Evolutionary conservation across 2,797 vertebrate genomes (phyloP), one percentile per base, ranked within the genome.

Genomic region (Lepidocolaptes lacrymiger): DNA sequence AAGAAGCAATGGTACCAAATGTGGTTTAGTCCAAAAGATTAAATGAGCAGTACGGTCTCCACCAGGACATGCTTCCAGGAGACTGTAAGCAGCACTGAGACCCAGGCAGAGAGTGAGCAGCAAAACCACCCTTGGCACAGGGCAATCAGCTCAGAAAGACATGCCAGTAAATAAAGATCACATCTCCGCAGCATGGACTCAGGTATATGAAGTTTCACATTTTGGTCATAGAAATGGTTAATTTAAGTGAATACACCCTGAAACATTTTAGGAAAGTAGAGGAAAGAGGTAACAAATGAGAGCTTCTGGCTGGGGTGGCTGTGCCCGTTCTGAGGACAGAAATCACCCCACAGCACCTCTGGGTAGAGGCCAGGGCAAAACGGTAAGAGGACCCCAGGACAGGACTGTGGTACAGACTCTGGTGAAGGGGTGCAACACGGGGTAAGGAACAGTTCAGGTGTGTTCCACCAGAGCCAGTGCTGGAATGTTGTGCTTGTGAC

Each of bases 141-240:
- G 78, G 51, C 17, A 54, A 39, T 14, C 16, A 36, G 2, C 21
- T 59, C 17, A 63, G 43, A 32, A 81, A 81, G n/a, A 1, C 2
- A 0, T 1, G 0, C 5, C 1, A 1, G 7, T 39, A 32, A 77
- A 74, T 74, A 58, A 49, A 46, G 12, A 27, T 63, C 3, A 0
- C 27, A 41, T 24, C 16, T 51, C 18, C 37, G 21, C 10, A 6
- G 15, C n/a, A 54, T 20, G 2, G 20, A n/a, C 24, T 44, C 39
- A 18, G 32, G 5, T 32, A 3, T 36, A 34, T 36, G 3, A 27
- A 4, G 24, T 52, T 69, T 61, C 27, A 66, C 15, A 20, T 49
- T 78, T 51, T 76, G 34, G 26, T 48, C 22, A 44, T 6, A n/a
- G 24, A 62, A 61, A 41, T 41, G 12, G 12, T n/a, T 55, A 46